Conservation (phyloP, 2,888 invertebrate genomes). For the Parasteatoda lunata region DNA sequence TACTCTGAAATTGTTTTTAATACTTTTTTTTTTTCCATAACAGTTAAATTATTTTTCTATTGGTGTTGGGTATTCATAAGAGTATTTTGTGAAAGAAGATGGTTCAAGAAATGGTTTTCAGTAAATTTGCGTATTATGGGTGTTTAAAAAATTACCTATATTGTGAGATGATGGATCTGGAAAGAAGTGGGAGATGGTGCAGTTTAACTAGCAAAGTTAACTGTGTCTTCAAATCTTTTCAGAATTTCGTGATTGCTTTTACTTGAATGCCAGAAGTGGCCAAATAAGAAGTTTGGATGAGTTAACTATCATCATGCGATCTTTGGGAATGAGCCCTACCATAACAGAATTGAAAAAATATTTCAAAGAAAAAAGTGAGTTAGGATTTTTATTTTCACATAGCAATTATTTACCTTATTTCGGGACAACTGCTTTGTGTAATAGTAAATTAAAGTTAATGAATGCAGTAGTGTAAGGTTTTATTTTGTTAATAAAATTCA, state of each 20-base stretch:
- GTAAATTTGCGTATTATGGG: neutral
- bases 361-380: conserved; percentile 81
- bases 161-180: conserved; percentile 7
- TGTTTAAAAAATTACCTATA: neutral
- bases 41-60: neutral
- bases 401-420: neutral
- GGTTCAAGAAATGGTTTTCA: neutral
- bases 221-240: conserved; percentile 56
- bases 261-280: conserved; percentile 88
- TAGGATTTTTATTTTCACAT: conserved; percentile 43
- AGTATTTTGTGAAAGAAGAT: neutral
- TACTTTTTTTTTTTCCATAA: neutral
- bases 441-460: no score
- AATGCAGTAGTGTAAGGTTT: no score
- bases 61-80: neutral
- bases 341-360: conserved; percentile 91
- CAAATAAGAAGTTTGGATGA: conserved; percentile 92
- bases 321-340: conserved; percentile 94
- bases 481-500: no score
- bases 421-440: no score
- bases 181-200: neutral
- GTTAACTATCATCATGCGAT: conserved; percentile 94
- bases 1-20: neutral
- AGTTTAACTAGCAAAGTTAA: conserved; percentile 18
- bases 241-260: conserved; percentile 98